Evolutionary conservation across 2,797 vertebrate species (phyloP), one percentile per base, ranked within the genome.

Genomic region (Staurois parvus): DNA sequence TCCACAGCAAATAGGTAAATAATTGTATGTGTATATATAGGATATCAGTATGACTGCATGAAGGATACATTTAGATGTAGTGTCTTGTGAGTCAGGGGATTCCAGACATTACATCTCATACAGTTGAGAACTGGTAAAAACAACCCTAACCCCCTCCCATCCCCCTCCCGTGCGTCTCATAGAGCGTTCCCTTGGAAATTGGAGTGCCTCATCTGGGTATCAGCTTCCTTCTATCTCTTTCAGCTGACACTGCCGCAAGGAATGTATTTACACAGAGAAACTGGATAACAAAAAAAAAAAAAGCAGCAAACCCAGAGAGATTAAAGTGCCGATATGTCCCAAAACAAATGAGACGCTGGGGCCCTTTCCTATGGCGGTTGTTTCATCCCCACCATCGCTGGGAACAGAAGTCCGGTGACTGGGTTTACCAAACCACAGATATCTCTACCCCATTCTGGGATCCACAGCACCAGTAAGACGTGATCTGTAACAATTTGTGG

Each of bases 21-120:
- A 45, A 45, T 11, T 19, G 12, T 26, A 52, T 59, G 30, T 64
- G 11, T 64, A 11, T 64, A 26, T 64, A 64, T n/a, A 26, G 24
- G 62, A 24, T 59, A 70, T 73, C 56, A 64, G 28, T 32, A 82
- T 84, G 86, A 91, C 84, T 79, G 79, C 72, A 86, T 82, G 72
- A 69, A 89, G 83, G 79, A 82, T 85, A 91, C 87, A 91, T 90
- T 91, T 89, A 91, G 89, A 87, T 79, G 88, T 0, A 2, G 89
- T 8, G 34, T 80, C 88, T 89, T 70, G 64, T 76, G 87, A 72
- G 9, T 82, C 62, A 85, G 88, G 70, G 42, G 70, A 92, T 90
- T 89, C 91, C 91, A 89, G 87, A 82, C 87, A 86, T 80, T 86
- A n/a, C 4, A 88, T 83, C 84, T 88, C 83, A 69, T 85, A 84